A percentile compares a stretch with the other conserved stretches of the same genome.
These are phyloP conservation scores for Poeciliopsis turneri DNA, from an alignment of 2,797 vertebrate species.

Conservation along the genomic window DNA sequence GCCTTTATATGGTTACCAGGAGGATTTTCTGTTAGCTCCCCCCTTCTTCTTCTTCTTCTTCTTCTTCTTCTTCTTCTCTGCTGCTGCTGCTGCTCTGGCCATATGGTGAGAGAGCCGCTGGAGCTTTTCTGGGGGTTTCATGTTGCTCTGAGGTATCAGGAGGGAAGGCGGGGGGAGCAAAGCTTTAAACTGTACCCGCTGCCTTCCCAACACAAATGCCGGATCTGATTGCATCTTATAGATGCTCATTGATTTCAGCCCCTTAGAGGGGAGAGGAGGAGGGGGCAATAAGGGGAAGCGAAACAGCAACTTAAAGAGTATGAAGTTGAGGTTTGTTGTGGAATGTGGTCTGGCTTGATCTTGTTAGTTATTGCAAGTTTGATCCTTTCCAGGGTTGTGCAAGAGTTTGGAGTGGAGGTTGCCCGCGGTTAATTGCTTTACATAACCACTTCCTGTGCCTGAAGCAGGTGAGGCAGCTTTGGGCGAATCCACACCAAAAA, in stretches of 20 bases:
- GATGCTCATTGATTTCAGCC: constrained; percentile 56
- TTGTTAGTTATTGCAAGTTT: constrained; percentile 9
- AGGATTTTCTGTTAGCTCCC: constrained; percentile 37
- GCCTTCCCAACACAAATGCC: constrained; percentile 47
- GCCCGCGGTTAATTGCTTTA: background rate
- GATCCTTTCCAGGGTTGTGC: background rate
- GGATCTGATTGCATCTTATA: constrained; percentile 68
- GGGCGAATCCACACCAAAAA: background rate
- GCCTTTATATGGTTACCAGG: constrained; percentile 47
- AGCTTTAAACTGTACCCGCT: constrained; percentile 53
- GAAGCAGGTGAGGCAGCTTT: background rate
- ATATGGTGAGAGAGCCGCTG: constrained; percentile 73
- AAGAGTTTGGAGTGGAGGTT: background rate
- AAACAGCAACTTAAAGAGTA: constrained; percentile 34
- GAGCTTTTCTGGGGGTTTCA: constrained; percentile 73
- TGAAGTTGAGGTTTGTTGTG: constrained; percentile 34
- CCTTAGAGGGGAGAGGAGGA: constrained; percentile 23
- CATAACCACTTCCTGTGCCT: constrained; percentile 5
- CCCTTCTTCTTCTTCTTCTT: background rate
- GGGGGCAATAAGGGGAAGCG: constrained; percentile 14
- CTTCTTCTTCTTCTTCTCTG: background rate
- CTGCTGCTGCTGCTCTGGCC: constrained; percentile 30
- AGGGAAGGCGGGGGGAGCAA: background rate
- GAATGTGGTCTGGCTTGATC: constrained; percentile 16
- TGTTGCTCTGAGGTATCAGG: constrained; percentile 68